Evolutionary conservation across 2,797 vertebrate species (phyloP).

Genomic region (Manis pentadactyla): DNA sequence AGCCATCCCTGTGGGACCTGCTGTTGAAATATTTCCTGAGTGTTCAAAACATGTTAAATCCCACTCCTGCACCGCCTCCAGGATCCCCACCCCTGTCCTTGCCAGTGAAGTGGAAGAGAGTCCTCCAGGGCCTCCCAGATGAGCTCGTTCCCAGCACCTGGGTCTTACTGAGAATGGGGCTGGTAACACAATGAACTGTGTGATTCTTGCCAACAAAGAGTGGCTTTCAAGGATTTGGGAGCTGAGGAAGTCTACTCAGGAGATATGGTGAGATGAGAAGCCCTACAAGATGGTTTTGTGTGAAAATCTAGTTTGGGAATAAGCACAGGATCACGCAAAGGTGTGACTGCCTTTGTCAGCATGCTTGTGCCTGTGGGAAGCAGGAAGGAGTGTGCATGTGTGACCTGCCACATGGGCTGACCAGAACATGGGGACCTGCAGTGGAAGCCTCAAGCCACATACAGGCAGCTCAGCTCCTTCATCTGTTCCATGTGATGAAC

Average conservation of each 20-base stretch:
- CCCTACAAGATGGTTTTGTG: not conserved
- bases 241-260: not conserved
- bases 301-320: not conserved
- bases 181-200: not conserved
- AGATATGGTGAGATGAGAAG: not conserved
- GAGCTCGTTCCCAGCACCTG: not conserved
- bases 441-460: not conserved
- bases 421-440: not conserved
- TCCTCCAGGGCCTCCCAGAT: not conserved
- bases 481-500: not conserved
- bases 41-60: slow-evolving; percentile 32
- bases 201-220: not conserved
- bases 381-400: not conserved
- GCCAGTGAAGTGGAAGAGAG: not conserved
- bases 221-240: not conserved
- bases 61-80: not conserved
- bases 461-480: not conserved
- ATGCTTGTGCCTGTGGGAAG: not conserved
- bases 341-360: not conserved
- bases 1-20: not conserved
- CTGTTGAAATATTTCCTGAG: slow-evolving; percentile 62
- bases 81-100: not conserved
- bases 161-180: not conserved
- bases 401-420: not conserved
- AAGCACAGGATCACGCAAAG: fast-evolving